These are phyloP conservation scores for Nesometra sesokonis DNA, from an alignment of 35 echinoderm and acorn worm genomes.

Conservation along the genomic window DNA sequence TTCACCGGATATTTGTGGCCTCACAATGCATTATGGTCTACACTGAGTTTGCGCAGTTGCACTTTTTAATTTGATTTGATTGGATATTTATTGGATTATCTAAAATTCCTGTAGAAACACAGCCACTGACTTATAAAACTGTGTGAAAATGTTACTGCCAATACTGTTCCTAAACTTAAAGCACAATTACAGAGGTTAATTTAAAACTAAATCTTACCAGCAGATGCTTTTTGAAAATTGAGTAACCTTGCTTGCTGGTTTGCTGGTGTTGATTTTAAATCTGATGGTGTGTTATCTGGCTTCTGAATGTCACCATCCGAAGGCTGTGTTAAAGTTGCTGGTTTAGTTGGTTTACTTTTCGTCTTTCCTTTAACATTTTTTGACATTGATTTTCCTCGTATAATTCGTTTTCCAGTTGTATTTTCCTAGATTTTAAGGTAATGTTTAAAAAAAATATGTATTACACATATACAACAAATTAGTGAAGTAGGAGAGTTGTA, in stretches of 20 bases:
- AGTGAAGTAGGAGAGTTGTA: no score
- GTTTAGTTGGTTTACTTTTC: conserved; percentile 40
- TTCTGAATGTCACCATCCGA: conserved; percentile 72
- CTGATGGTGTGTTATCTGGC: conserved; percentile 51
- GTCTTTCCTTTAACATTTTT: conserved; percentile 66
- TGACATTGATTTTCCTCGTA: conserved; percentile 46
- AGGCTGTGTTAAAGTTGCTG: conserved; percentile 61
- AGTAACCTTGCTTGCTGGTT: conserved; percentile 71
- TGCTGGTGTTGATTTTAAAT: conserved; percentile 42
- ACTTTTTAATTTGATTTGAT: no score
- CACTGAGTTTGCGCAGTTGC: no score
- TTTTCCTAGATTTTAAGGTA: conserved; percentile 63
- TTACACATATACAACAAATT: background rate
- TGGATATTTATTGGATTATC: no score
- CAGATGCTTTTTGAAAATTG: conserved; percentile 87
- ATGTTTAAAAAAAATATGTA: background rate
- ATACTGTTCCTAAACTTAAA: no score
- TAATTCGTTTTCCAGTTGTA: conserved; percentile 52
- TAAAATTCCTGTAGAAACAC: no score
- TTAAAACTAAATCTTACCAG: conserved; percentile 31
- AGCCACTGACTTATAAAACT: no score
- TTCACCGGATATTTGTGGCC: no score
- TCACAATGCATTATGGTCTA: no score
- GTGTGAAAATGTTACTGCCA: no score
- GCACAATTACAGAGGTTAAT: no score